Evolutionary conservation across 2,113 vertebrate genomes (phyloP).

Genomic region (Micromys minutus): DNA sequence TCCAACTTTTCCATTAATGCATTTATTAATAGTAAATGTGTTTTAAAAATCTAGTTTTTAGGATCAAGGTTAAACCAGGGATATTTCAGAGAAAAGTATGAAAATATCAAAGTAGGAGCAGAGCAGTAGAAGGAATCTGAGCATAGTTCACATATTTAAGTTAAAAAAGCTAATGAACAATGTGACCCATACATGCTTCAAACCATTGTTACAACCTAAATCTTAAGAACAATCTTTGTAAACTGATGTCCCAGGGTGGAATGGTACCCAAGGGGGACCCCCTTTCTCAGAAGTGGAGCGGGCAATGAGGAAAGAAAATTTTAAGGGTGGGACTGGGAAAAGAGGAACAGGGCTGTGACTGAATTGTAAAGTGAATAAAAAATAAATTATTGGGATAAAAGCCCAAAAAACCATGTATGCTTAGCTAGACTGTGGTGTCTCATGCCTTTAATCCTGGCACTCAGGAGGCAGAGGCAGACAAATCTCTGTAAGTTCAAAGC

Average conservation of each 20-base stretch:
- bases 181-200: background rate
- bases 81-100: background rate
- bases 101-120: background rate
- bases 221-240: background rate
- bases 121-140: background rate
- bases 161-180: background rate
- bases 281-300: too few relatives aligned
- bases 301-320: too few relatives aligned
- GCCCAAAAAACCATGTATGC: too few relatives aligned
- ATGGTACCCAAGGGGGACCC: too few relatives aligned
- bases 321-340: too few relatives aligned
- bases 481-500: too few relatives aligned
- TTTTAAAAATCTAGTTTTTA: conserved; percentile 31
- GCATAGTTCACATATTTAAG: background rate
- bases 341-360: too few relatives aligned
- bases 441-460: too few relatives aligned
- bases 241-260: background rate
- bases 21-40: background rate
- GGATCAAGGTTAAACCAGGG: background rate
- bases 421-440: too few relatives aligned
- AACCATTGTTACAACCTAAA: conserved; percentile 20
- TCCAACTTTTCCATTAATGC: conserved; percentile 17
- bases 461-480: too few relatives aligned
- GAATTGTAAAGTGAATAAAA: too few relatives aligned
- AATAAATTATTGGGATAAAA: too few relatives aligned